Evolutionary conservation across 2,888 invertebrate genomes (phyloP).

Genomic region (Suillia variegata): DNA sequence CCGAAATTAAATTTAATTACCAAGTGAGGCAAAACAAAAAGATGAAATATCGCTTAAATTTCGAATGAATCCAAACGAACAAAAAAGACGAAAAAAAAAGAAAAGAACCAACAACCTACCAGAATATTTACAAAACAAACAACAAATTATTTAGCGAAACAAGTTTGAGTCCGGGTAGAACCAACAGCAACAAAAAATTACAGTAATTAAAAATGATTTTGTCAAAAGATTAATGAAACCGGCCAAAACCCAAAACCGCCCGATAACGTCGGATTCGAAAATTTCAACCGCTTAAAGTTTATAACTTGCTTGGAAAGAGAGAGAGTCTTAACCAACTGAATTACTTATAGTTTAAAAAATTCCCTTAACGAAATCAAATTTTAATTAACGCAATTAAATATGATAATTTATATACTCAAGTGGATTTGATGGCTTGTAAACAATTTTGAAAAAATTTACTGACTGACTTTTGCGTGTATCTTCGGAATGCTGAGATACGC

Average conservation of each 20-base stretch:
- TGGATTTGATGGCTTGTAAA: background rate
- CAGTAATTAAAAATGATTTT: slow-evolving; percentile 5
- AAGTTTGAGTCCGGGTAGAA: background rate
- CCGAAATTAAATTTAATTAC: background rate
- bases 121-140: background rate
- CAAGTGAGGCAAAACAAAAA: background rate
- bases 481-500: background rate
- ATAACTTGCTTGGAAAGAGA: no score
- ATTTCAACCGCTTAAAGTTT: no score
- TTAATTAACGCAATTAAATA: no score
- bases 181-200: background rate
- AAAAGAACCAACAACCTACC: background rate
- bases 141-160: slow-evolving; percentile 14
- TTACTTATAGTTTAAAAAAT: no score
- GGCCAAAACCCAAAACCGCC: background rate
- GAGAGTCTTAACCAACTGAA: no score
- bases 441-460: background rate
- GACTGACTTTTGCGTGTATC: background rate
- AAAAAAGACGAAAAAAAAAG: background rate
- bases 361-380: no score
- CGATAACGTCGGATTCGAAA: background rate
- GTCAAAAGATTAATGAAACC: slow-evolving; percentile 11
- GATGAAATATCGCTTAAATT: background rate
- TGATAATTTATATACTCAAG: background rate
- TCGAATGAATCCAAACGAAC: background rate